These are phyloP conservation scores for Ditylenchus weischeri DNA, from an alignment of 2,888 invertebrate genomes.

Conservation along the genomic window DNA sequence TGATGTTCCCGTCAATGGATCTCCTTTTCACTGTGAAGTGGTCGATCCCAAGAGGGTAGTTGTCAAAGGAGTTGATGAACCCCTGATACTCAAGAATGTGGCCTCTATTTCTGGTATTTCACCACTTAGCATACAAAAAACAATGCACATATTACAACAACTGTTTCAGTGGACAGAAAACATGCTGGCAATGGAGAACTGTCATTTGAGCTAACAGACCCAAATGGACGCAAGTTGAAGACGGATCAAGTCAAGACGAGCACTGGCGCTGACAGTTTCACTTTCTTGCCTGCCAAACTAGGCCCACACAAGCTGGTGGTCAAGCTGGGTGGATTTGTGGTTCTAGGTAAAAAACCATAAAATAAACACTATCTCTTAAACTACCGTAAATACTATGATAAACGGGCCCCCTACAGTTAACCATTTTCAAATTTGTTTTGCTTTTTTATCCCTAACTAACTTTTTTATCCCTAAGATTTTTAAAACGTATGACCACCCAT, in stretches of 20 bases:
- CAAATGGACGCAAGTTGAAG: conserved; percentile 45
- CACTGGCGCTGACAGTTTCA: conserved; percentile 42
- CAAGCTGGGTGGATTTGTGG: conserved; percentile 53
- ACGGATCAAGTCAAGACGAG: conserved; percentile 45
- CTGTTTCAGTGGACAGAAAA: conserved; percentile 46
- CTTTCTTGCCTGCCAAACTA: conserved; percentile 52
- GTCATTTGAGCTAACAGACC: conserved; percentile 52
- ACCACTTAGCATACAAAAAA: background rate
- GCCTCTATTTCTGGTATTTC: conserved; percentile 40
- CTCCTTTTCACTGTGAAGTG: conserved; percentile 89
- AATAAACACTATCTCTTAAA: too few relatives aligned
- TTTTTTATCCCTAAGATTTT: too few relatives aligned
- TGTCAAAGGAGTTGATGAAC: conserved; percentile 31
- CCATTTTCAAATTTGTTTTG: too few relatives aligned
- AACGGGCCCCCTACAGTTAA: too few relatives aligned
- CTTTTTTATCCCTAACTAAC: too few relatives aligned
- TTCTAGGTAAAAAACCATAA: conserved; percentile 47
- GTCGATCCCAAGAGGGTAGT: conserved; percentile 69
- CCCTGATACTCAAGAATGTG: conserved; percentile 26
- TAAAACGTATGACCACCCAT: too few relatives aligned
- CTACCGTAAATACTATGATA: too few relatives aligned
- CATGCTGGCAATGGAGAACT: conserved; percentile 53
- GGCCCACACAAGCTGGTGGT: conserved; percentile 56
- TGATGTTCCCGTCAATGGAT: conserved; percentile 75
- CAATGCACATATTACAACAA: background rate